Percentiles rank a stretch among this genome's conserved stretches.
Evolutionary conservation across 2,888 invertebrate species (phyloP).

Genomic region (Lepidocyrtoides sp.): DNA sequence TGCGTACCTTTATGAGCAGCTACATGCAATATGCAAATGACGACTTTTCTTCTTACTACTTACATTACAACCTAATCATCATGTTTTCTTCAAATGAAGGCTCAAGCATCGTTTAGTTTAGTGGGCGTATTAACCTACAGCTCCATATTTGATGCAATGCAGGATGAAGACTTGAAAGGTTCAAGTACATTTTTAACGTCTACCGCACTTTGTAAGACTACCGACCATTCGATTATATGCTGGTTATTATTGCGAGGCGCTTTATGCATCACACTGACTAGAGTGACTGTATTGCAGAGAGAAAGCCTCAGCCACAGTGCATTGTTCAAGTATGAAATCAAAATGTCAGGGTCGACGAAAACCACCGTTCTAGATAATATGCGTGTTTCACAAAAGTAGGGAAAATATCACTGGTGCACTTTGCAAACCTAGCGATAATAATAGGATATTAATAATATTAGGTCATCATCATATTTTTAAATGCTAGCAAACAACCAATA

Average conservation of each 20-base stretch:
- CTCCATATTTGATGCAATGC: neutral
- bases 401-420: slow-evolving; percentile 20
- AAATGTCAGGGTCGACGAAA: slow-evolving; percentile 73
- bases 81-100: neutral
- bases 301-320: slow-evolving; percentile 9
- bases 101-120: slow-evolving; percentile 1
- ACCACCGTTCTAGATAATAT: neutral
- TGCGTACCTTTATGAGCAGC: no score
- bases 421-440: neutral
- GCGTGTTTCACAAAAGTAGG: neutral
- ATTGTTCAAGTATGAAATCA: slow-evolving; percentile 57
- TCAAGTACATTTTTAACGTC: neutral
- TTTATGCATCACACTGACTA: no score
- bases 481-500: neutral
- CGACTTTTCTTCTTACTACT: neutral
- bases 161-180: neutral
- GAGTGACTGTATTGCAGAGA: no score
- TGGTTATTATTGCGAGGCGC: no score
- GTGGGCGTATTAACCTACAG: slow-evolving; percentile 14
- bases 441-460: neutral
- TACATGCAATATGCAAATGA: neutral
- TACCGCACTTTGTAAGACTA: neutral
- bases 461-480: slow-evolving; percentile 16
- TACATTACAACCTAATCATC: slow-evolving; percentile 11
- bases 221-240: no score